Evolutionary conservation across 2,888 invertebrate species (phyloP).

Genomic region (Netelia inedita): DNA sequence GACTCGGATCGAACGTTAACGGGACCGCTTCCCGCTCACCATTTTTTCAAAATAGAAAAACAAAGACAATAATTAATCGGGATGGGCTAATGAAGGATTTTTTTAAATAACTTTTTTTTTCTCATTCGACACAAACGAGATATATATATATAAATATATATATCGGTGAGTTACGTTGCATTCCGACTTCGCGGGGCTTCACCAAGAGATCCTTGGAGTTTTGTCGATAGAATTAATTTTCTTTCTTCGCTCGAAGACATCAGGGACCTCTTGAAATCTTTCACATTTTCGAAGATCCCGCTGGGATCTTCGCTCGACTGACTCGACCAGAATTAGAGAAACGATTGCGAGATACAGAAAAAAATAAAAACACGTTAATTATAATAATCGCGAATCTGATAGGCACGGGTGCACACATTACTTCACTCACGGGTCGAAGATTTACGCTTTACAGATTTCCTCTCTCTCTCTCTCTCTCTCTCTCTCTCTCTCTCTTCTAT

Average conservation of each 20-base stretch:
- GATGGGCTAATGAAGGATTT: background rate
- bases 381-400: constrained; percentile 42
- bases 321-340: constrained; percentile 46
- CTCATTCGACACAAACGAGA: background rate
- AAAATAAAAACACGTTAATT: constrained; percentile 13
- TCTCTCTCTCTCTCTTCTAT: background rate
- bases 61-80: background rate
- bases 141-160: background rate
- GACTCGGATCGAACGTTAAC: constrained; percentile 84
- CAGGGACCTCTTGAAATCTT: constrained; percentile 68
- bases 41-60: constrained; percentile 19
- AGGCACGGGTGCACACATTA: constrained; percentile 40
- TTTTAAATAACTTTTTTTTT: constrained; percentile 18
- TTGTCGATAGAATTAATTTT: constrained; percentile 28
- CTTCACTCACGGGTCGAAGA: constrained; percentile 73
- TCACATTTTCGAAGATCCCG: constrained; percentile 29
- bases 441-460: constrained; percentile 48
- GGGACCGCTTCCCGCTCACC: constrained; percentile 69
- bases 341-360: constrained; percentile 20
- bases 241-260: constrained; percentile 51
- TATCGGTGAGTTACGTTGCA: constrained; percentile 81
- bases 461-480: too few species aligned
- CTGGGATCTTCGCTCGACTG: constrained; percentile 45
- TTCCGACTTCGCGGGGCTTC: constrained; percentile 81
- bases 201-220: constrained; percentile 77